Conservation (phyloP, 2,888 invertebrate genomes). For the Philonicus albiceps region DNA sequence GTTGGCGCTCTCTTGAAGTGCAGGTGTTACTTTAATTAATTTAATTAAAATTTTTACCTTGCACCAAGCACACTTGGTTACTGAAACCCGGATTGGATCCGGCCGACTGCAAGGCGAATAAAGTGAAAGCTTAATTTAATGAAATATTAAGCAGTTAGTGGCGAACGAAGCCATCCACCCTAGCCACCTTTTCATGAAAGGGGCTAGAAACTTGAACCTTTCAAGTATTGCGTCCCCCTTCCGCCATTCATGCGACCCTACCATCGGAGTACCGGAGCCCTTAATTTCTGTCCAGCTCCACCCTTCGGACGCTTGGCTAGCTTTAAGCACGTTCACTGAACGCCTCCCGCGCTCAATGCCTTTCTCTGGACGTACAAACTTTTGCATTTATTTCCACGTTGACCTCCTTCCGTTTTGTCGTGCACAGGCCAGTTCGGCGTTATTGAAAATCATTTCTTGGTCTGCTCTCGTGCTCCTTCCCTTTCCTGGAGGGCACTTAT, state of each 20-base stretch:
- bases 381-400: conserved; percentile 28
- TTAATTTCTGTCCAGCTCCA: background rate
- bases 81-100: background rate
- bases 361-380: conserved; percentile 14
- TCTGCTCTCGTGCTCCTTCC: background rate
- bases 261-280: background rate
- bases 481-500: background rate
- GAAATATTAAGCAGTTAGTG: conserved; percentile 23
- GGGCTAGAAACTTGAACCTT: background rate
- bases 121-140: conserved; percentile 28
- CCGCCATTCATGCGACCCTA: background rate
- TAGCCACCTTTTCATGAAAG: background rate
- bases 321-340: background rate
- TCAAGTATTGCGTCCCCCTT: background rate
- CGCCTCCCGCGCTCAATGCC: background rate
- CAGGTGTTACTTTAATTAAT: conserved; percentile 33
- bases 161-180: background rate
- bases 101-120: background rate
- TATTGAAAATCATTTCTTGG: conserved; percentile 35
- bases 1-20: background rate
- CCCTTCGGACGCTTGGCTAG: background rate
- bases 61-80: background rate
- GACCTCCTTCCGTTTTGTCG: background rate
- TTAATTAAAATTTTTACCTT: conserved; percentile 35
- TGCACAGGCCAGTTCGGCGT: background rate